Evolutionary conservation across 2,888 invertebrate species (phyloP).

Genomic region (Parochlus steinenii): DNA sequence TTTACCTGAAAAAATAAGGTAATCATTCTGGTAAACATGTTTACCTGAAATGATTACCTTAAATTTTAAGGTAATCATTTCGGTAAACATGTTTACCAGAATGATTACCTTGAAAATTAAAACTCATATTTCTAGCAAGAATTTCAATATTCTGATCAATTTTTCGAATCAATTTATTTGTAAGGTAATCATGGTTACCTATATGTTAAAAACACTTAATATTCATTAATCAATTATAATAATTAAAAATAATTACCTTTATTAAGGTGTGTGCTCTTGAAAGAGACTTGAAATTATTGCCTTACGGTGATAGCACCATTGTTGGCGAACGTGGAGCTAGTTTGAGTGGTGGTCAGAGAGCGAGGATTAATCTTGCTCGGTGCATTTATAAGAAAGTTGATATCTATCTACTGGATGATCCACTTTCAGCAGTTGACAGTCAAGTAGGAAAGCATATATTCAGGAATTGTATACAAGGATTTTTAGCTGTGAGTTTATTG

Average conservation of each 20-base stretch:
- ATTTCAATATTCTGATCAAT: no score
- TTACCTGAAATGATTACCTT: no score
- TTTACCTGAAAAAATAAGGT: no score
- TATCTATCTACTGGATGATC: conserved; percentile 54
- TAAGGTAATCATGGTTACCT: no score
- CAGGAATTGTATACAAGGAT: conserved; percentile 39
- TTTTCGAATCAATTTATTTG: no score
- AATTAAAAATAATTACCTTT: no score
- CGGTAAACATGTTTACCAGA: no score
- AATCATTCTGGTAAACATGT: no score
- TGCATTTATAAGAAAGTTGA: conserved; percentile 62
- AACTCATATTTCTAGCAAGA: no score
- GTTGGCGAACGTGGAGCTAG: conserved; percentile 65
- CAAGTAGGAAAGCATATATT: conserved; percentile 48
- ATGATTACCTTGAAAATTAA: no score
- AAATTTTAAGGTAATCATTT: no score
- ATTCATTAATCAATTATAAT: no score
- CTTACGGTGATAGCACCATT: conserved; percentile 52
- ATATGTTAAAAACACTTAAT: conserved; percentile 15
- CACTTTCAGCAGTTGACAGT: conserved; percentile 51
- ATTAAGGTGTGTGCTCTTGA: conserved; percentile 47
- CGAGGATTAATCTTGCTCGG: conserved; percentile 58
- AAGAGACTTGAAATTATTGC: conserved; percentile 51
- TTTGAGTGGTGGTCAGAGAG: conserved; percentile 66
- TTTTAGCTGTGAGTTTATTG: conserved; percentile 18